These are phyloP conservation scores for Drosophila rhopaloa DNA, from an alignment of 1,140 invertebrate species.

Conservation along the genomic window DNA sequence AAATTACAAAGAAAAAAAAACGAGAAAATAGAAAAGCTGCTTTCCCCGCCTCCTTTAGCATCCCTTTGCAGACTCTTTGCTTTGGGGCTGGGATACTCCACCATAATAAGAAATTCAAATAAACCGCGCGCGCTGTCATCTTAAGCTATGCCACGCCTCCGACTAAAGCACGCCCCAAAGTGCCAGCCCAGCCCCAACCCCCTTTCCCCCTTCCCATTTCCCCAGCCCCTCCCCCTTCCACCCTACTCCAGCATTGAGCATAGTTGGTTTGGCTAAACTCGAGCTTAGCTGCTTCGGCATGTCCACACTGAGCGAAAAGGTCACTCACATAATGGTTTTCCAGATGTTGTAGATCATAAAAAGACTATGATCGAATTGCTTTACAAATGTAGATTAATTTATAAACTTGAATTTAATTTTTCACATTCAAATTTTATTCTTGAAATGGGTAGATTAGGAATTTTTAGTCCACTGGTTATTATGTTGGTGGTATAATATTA, in stretches of 20 bases:
- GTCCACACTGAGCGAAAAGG: slow-evolving; percentile 2
- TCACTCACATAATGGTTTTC: too few relatives aligned
- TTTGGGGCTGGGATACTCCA: slow-evolving; percentile 25
- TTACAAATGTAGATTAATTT: too few relatives aligned
- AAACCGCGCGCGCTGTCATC: slow-evolving; percentile 82
- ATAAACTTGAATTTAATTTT: too few relatives aligned
- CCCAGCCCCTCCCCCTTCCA: slow-evolving; percentile 1
- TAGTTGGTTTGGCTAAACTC: slow-evolving; percentile 79
- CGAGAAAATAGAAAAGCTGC: slow-evolving; percentile 60
- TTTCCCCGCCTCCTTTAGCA: slow-evolving; percentile 3
- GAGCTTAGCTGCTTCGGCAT: slow-evolving; percentile 74
- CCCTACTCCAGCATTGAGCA: slow-evolving; percentile 41
- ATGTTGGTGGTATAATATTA: too few relatives aligned
- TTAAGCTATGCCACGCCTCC: slow-evolving; percentile 79
- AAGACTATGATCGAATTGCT: too few relatives aligned
- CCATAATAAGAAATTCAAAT: slow-evolving; percentile 83
- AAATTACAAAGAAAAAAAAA: slow-evolving; percentile 46
- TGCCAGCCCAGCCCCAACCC: slow-evolving; percentile 4
- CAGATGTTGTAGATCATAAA: too few relatives aligned
- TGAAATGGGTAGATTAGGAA: too few relatives aligned
- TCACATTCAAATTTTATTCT: too few relatives aligned
- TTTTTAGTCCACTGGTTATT: too few relatives aligned
- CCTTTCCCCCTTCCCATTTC: too few relatives aligned
- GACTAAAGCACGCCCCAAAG: slow-evolving; percentile 57
- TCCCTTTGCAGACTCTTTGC: background rate